Evolutionary conservation across 1,140 invertebrate genomes (phyloP).

Genomic region (Cephus cinctus): DNA sequence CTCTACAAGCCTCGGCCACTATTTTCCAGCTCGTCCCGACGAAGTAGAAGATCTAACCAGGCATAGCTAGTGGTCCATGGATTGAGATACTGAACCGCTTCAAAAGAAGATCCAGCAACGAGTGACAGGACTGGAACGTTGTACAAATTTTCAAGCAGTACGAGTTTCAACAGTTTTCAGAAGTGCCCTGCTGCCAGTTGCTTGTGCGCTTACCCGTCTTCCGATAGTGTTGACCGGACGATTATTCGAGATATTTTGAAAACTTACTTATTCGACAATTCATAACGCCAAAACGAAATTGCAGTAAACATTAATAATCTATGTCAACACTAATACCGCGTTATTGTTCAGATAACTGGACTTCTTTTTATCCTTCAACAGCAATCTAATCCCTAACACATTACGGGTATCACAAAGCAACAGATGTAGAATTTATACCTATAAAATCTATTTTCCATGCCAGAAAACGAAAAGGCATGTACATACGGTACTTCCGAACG

Average conservation of each 20-base stretch:
- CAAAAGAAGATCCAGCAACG: too few species aligned
- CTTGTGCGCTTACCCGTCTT: neutral
- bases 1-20: conserved; percentile 68
- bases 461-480: too few species aligned
- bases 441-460: too few species aligned
- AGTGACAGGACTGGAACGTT: too few species aligned
- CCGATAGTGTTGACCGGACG: neutral
- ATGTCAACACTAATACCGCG: too few species aligned
- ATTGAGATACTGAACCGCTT: conserved; percentile 26
- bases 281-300: neutral
- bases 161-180: neutral
- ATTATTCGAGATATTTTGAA: neutral
- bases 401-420: neutral
- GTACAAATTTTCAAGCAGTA: neutral
- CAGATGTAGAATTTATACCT: too few species aligned
- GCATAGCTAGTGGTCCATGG: conserved; percentile 25
- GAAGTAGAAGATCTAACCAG: conserved; percentile 48
- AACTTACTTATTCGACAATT: neutral
- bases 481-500: too few species aligned
- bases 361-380: neutral
- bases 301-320: neutral
- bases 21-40: conserved; percentile 53
- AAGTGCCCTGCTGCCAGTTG: neutral
- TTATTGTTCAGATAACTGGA: neutral
- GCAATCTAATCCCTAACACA: neutral